Conservation (phyloP, 2,113 vertebrate genomes). For the Pipa parva region DNA sequence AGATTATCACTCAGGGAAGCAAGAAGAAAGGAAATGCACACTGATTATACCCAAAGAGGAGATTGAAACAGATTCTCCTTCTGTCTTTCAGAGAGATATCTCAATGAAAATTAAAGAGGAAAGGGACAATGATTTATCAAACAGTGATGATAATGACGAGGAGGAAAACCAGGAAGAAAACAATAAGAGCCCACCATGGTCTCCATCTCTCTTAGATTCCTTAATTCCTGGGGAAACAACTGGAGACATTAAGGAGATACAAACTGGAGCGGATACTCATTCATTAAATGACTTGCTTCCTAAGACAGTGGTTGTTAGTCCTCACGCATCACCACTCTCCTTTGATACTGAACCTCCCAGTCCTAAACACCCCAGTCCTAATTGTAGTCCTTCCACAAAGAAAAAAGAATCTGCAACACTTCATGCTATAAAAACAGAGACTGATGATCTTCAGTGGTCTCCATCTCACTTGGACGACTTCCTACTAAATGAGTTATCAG, state of each 20-base stretch:
- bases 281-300: not conserved
- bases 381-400: not conserved
- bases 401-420: not conserved
- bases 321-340: slow-evolving; percentile 15
- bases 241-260: not conserved
- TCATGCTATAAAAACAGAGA: slow-evolving; percentile 1
- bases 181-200: slow-evolving; percentile 28
- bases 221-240: not conserved
- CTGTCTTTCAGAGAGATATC: not conserved
- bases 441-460: slow-evolving; percentile 34
- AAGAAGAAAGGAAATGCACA: slow-evolving; percentile 1
- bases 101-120: not conserved
- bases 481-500: slow-evolving; percentile 23
- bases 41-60: slow-evolving; percentile 7
- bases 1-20: not conserved
- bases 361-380: slow-evolving; percentile 15
- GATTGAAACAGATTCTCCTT: not conserved
- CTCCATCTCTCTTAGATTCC: slow-evolving; percentile 30
- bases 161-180: not conserved
- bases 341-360: not conserved
- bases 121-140: slow-evolving; percentile 1
- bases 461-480: slow-evolving; percentile 35
- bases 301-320: not conserved
- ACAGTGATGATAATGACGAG: slow-evolving; percentile 1
- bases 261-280: not conserved